Evolutionary conservation across 2,888 invertebrate species (phyloP).

Genomic region (Brachypterus glaber): DNA sequence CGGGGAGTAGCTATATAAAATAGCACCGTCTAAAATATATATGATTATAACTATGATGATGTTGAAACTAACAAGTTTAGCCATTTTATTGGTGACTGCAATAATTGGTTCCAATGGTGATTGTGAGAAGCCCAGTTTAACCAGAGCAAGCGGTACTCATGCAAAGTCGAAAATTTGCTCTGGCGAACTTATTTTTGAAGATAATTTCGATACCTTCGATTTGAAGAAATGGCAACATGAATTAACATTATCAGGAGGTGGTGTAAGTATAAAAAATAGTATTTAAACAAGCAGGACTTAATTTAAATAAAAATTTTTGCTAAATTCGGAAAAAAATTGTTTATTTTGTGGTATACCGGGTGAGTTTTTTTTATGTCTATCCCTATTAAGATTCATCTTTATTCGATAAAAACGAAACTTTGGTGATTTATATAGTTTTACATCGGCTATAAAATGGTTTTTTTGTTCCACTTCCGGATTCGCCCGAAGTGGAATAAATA

Average conservation of each 20-base stretch:
- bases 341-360: no score
- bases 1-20: no score
- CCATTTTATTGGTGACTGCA: conserved; percentile 5
- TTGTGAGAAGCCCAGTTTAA: conserved; percentile 40
- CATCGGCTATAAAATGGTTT: no score
- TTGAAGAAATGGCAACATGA: conserved; percentile 56
- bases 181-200: conserved; percentile 52
- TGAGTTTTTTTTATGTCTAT: no score
- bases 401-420: no score
- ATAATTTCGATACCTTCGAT: conserved; percentile 51
- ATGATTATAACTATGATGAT: no score
- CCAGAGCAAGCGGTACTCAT: conserved; percentile 45
- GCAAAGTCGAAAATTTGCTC: conserved; percentile 44
- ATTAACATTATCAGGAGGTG: conserved; percentile 54
- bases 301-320: not conserved
- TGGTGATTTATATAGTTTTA: no score
- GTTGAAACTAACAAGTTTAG: not conserved
- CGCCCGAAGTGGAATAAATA: no score
- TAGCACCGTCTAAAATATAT: no score
- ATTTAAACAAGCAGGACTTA: conserved; percentile 27
- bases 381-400: no score
- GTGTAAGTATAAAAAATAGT: conserved; percentile 41
- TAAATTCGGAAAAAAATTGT: no score
- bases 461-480: no score
- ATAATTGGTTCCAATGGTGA: conserved; percentile 7